Conservation (phyloP, 2,113 vertebrate species). For the Crotophaga sulcirostris region DNA sequence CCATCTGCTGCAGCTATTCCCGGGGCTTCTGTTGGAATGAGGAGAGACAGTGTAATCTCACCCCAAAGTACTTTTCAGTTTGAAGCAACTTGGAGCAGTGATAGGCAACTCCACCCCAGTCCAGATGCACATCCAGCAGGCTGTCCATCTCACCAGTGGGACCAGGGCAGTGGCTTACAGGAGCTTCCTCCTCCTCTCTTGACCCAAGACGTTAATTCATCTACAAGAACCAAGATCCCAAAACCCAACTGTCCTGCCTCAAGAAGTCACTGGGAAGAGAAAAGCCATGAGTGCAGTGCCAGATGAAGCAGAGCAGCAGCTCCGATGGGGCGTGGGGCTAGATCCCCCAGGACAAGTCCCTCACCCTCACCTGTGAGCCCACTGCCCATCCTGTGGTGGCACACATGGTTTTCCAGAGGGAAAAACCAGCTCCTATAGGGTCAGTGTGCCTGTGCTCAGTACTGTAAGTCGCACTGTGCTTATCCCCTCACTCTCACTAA, state of each 20-base stretch:
- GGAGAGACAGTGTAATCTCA: neutral
- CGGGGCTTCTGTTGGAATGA: neutral
- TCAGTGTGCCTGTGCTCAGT: neutral
- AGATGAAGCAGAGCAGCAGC: neutral
- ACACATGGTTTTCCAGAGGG: neutral
- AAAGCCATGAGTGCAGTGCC: accelerated
- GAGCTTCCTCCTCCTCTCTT: neutral
- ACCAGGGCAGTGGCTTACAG: neutral
- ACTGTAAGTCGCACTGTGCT: neutral
- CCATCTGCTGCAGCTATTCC: neutral
- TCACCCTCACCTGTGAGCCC: neutral
- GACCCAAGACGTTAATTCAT: neutral
- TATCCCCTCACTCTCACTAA: neutral
- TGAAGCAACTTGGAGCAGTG: neutral
- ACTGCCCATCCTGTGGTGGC: neutral
- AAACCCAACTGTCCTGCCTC: neutral
- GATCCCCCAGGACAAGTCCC: neutral
- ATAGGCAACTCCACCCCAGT: neutral
- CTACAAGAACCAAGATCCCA: neutral
- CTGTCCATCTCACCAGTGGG: neutral
- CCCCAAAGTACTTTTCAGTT: neutral
- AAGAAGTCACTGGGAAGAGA: neutral
- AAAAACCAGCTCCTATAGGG: neutral
- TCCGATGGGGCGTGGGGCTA: neutral
- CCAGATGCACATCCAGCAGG: neutral